Percentiles rank a stretch among this genome's conserved stretches.
Conservation (phyloP, 2,797 vertebrate genomes). For the Clarias platycephalus region DNA sequence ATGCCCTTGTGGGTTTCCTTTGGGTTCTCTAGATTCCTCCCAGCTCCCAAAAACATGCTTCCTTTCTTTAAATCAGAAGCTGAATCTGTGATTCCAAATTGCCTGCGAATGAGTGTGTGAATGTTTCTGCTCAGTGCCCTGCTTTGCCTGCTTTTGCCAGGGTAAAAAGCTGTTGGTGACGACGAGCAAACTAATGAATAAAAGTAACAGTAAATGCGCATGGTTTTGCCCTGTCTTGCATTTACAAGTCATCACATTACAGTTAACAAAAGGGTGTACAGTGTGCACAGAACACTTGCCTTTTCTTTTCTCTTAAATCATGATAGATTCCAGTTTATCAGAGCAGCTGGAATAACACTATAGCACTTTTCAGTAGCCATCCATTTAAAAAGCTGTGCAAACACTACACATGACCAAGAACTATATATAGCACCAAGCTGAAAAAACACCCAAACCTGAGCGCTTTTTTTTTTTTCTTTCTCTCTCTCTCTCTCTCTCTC, state of each 20-base stretch:
- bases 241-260: neutral
- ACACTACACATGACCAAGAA: constrained; percentile 44
- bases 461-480: neutral
- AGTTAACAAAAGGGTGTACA: neutral
- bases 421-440: constrained; percentile 47
- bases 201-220: neutral
- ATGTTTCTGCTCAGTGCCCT: neutral
- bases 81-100: neutral
- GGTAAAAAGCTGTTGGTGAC: too few species aligned
- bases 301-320: neutral
- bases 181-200: neutral
- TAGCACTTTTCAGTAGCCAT: constrained; percentile 38
- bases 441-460: constrained; percentile 42
- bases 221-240: neutral
- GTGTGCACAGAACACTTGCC: neutral
- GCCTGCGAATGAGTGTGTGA: neutral
- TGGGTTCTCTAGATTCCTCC: neutral
- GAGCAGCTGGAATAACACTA: constrained; percentile 36
- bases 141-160: too few species aligned
- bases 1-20: neutral
- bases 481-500: neutral
- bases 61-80: neutral
- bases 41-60: neutral
- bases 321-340: constrained; percentile 26
- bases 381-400: constrained; percentile 47